These are phyloP conservation scores for Oryzias melastigma DNA, from an alignment of 2,113 vertebrate species.

Conservation along the genomic window DNA sequence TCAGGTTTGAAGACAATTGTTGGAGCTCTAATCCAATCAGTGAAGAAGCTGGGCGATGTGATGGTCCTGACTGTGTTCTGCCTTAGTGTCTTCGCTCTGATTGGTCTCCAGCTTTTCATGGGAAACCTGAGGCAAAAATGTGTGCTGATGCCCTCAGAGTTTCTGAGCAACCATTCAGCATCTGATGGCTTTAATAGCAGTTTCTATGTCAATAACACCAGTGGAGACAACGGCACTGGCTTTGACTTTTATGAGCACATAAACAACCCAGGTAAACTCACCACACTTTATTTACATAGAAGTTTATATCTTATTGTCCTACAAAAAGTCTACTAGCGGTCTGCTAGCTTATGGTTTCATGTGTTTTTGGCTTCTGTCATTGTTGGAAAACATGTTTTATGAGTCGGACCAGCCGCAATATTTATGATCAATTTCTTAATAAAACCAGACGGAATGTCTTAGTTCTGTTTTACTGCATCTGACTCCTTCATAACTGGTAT, in stretches of 20 bases:
- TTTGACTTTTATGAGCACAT: slow-evolving; percentile 81
- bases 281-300: background rate
- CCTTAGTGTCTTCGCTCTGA: slow-evolving; percentile 89
- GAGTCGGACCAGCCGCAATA: too few relatives aligned
- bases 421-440: too few relatives aligned
- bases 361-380: too few relatives aligned
- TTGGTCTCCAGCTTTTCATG: slow-evolving; percentile 97
- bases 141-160: slow-evolving; percentile 74
- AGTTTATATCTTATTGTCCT: background rate
- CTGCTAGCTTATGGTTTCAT: too few relatives aligned
- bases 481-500: too few relatives aligned
- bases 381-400: too few relatives aligned
- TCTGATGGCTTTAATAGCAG: slow-evolving; percentile 16
- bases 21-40: slow-evolving; percentile 91
- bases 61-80: slow-evolving; percentile 97
- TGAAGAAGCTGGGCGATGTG: slow-evolving; percentile 91
- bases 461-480: too few relatives aligned
- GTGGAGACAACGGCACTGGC: slow-evolving; percentile 10
- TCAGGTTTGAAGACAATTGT: slow-evolving; percentile 93
- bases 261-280: slow-evolving; percentile 74
- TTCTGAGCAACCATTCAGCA: slow-evolving; percentile 58
- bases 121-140: slow-evolving; percentile 92
- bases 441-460: too few relatives aligned
- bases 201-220: slow-evolving; percentile 7
- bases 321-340: background rate